Percentiles rank a stretch among this genome's conserved stretches.
Evolutionary conservation across 2,797 vertebrate species (phyloP).

Genomic region (Adrianichthys oophorus): DNA sequence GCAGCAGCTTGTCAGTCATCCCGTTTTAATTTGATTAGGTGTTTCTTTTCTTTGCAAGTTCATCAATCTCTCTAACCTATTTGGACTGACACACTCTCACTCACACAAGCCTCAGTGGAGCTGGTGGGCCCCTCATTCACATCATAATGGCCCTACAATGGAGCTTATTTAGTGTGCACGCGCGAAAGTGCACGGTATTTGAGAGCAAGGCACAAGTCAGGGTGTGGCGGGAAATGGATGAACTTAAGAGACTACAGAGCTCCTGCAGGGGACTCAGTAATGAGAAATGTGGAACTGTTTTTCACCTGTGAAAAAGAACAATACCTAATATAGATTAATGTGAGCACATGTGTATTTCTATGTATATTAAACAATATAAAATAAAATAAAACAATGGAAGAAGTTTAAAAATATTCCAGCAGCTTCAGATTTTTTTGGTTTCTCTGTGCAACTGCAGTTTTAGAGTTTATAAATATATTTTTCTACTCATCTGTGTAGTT

Average conservation of each 20-base stretch:
- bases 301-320: not conserved
- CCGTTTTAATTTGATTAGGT: conserved; percentile 65
- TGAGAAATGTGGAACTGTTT: conserved; percentile 3
- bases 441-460: too few relatives aligned
- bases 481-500: too few relatives aligned
- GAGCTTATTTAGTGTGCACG: conserved; percentile 49
- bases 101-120: conserved; percentile 56
- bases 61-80: conserved; percentile 72
- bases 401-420: too few relatives aligned
- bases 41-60: conserved; percentile 51
- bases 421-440: too few relatives aligned
- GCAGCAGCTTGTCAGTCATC: conserved; percentile 26
- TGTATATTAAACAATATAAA: too few relatives aligned
- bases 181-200: conserved; percentile 14
- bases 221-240: conserved; percentile 28
- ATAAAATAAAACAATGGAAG: too few relatives aligned
- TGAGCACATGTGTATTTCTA: too few relatives aligned
- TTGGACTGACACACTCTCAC: conserved; percentile 63
- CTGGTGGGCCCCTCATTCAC: conserved; percentile 63
- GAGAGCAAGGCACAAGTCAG: conserved; percentile 17
- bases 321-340: too few relatives aligned
- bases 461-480: too few relatives aligned
- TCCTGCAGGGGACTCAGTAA: not conserved
- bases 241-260: conserved; percentile 7
- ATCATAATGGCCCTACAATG: conserved; percentile 66